These are phyloP conservation scores for Macroramphosus scolopax DNA, from an alignment of 2,797 vertebrate genomes.

Conservation along the genomic window DNA sequence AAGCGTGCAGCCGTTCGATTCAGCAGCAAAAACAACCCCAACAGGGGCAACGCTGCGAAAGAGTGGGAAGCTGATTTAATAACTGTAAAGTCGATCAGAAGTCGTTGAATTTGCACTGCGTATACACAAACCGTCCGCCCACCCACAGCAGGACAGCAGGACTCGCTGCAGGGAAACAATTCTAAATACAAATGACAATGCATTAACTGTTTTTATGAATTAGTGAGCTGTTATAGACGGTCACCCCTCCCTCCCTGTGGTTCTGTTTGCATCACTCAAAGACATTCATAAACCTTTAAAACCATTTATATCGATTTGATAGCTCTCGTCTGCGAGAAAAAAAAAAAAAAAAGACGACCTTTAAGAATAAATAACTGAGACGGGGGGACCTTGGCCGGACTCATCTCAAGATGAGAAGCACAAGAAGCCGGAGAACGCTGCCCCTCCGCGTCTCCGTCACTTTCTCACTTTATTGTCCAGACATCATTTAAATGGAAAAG, in stretches of 20 bases:
- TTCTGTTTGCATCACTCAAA: no score
- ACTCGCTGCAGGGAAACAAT: conserved; percentile 19
- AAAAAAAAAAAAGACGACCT: no score
- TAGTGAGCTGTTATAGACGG: no score
- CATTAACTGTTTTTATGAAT: background rate
- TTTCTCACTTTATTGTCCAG: conserved; percentile 44
- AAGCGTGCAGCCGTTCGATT: conserved; percentile 1
- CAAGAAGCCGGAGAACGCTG: conserved; percentile 49
- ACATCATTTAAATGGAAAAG: conserved; percentile 37
- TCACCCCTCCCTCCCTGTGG: no score
- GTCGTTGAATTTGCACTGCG: conserved; percentile 38
- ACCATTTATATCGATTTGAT: background rate
- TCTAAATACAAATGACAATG: conserved; percentile 7
- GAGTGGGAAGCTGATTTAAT: conserved; percentile 50
- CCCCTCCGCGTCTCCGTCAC: conserved; percentile 21
- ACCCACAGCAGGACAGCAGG: conserved; percentile 38
- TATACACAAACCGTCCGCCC: conserved; percentile 28
- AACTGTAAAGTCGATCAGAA: conserved; percentile 44
- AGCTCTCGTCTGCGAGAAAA: background rate
- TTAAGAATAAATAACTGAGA: conserved; percentile 2
- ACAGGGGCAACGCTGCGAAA: conserved; percentile 1
- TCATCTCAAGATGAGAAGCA: conserved; percentile 41
- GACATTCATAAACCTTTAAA: background rate
- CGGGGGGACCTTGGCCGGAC: conserved; percentile 59
- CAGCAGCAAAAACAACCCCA: conserved; percentile 17